phyloP scores from a whole-genome alignment of 2,888 invertebrate genomes.

The Doris montereyensis region DNA sequence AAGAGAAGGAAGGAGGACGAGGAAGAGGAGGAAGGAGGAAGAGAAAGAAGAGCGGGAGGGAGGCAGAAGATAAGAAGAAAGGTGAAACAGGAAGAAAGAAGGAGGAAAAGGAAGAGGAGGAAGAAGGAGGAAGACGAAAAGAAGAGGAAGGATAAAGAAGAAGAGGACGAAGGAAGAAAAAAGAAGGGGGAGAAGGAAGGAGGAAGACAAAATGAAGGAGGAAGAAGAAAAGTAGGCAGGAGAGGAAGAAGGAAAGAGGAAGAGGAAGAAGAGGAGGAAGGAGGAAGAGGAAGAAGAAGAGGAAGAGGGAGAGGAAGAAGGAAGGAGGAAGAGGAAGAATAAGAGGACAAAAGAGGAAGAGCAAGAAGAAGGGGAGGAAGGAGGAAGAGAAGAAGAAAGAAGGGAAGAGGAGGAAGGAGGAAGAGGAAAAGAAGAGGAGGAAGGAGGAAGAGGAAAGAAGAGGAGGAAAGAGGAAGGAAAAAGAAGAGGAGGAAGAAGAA shows the following conservation, averaged over 20 bases:
- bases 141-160: neutral
- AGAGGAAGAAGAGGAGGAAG: neutral
- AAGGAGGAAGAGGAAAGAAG: slow-evolving; percentile 11
- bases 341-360: neutral
- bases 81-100: neutral
- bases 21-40: slow-evolving; percentile 8
- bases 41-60: neutral
- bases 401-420: neutral
- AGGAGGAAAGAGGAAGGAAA: slow-evolving; percentile 17
- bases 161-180: neutral
- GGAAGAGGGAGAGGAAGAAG: too few species aligned
- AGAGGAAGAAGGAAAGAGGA: neutral
- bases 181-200: neutral
- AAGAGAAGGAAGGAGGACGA: slow-evolving; percentile 17
- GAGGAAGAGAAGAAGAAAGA: neutral
- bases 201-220: neutral
- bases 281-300: neutral
- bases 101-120: slow-evolving; percentile 12
- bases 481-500: slow-evolving; percentile 3
- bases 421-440: neutral
- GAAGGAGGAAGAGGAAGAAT: neutral
- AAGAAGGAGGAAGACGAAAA: slow-evolving; percentile 12
- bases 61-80: neutral
- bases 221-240: neutral
- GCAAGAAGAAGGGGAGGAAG: neutral